These are phyloP conservation scores for Stratiolaelaps scimitus DNA, from an alignment of 1,140 invertebrate species.

Conservation along the genomic window DNA sequence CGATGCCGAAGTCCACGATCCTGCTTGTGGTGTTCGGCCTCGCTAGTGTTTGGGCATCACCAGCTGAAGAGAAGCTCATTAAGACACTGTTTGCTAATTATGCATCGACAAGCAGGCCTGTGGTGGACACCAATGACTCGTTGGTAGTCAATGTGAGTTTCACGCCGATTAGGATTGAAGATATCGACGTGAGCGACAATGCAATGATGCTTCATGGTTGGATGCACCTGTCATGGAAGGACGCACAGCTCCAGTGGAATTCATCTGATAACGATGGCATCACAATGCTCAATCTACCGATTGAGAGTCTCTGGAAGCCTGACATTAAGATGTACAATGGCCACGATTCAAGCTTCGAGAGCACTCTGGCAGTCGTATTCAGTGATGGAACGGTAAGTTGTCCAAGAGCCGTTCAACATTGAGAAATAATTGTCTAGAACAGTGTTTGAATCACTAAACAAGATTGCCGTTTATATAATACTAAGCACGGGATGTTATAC, in stretches of 20 bases:
- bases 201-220: not conserved
- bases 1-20: too few relatives aligned
- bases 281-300: not conserved
- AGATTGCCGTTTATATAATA: too few relatives aligned
- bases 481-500: too few relatives aligned
- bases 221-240: not conserved
- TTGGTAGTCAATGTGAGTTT: not conserved
- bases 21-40: too few relatives aligned
- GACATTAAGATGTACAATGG: slow-evolving; percentile 15
- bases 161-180: not conserved
- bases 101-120: not conserved
- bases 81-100: not conserved
- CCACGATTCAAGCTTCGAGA: not conserved
- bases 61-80: not conserved
- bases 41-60: not conserved
- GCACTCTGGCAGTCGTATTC: slow-evolving; percentile 4
- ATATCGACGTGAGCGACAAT: slow-evolving; percentile 1
- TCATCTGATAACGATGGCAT: not conserved
- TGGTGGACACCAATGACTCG: not conserved
- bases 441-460: too few relatives aligned
- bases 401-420: too few relatives aligned
- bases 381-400: not conserved
- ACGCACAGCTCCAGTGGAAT: slow-evolving; percentile 2
- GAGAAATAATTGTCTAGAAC: too few relatives aligned
- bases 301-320: not conserved